phyloP scores from a whole-genome alignment of 2,797 vertebrate genomes.

The Stomatorhinus walkeri region DNA sequence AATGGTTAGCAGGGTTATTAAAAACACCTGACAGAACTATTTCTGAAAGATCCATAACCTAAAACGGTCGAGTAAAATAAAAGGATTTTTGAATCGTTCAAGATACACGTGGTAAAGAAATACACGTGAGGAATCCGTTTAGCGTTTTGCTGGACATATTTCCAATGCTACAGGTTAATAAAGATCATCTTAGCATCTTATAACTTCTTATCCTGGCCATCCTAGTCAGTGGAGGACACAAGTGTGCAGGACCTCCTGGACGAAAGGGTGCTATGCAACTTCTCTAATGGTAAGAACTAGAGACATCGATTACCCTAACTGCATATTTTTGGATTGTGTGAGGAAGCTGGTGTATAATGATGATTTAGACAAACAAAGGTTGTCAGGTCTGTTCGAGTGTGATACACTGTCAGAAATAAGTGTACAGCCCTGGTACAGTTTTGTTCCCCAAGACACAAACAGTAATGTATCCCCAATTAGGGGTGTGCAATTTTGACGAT shows the following conservation, averaged over 20 bases:
- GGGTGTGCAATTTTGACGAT: background rate
- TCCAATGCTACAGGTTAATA: background rate
- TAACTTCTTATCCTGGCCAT: background rate
- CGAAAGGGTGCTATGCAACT: background rate
- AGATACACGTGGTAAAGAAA: background rate
- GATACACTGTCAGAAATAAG: background rate
- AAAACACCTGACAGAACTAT: background rate
- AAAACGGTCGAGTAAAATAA: background rate
- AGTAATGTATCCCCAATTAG: background rate
- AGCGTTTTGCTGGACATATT: background rate
- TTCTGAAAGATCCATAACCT: background rate
- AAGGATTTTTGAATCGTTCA: background rate
- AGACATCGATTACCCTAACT: background rate
- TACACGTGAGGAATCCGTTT: background rate
- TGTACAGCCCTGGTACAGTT: background rate
- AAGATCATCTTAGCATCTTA: background rate
- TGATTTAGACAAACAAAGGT: background rate
- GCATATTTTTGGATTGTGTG: background rate
- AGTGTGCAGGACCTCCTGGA: background rate
- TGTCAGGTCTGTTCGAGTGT: background rate
- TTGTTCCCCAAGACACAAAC: background rate
- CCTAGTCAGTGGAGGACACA: background rate
- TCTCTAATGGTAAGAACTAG: background rate
- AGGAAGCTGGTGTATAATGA: background rate
- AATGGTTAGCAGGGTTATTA: background rate